phyloP scores from a whole-genome alignment of 2,797 vertebrate species.

The Ammospiza maritima region DNA sequence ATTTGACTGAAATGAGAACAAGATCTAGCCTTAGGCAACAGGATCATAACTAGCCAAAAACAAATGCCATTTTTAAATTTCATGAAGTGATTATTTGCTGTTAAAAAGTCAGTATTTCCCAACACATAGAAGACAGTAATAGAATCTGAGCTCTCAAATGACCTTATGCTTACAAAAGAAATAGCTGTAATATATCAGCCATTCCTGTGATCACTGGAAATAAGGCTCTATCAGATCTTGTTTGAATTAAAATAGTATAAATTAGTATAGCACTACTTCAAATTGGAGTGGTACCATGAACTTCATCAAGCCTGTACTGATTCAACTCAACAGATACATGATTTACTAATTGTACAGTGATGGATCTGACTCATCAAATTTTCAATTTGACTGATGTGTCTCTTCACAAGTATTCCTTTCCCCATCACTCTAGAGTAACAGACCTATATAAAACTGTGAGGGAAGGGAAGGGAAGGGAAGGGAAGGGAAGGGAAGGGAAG shows the following conservation, averaged over 20 bases:
- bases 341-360: slow-evolving; percentile 43
- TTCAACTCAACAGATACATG: not conserved
- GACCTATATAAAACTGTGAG: not conserved
- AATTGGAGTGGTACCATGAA: not conserved
- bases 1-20: slow-evolving; percentile 69
- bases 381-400: not conserved
- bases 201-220: slow-evolving; percentile 20
- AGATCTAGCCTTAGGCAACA: slow-evolving; percentile 60
- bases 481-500: not conserved
- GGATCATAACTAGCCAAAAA: slow-evolving; percentile 64
- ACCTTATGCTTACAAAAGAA: slow-evolving; percentile 58
- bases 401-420: not conserved
- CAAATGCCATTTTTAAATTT: slow-evolving; percentile 67
- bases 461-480: not conserved
- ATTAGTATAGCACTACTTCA: not conserved
- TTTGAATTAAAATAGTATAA: slow-evolving; percentile 41
- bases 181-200: slow-evolving; percentile 37
- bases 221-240: slow-evolving; percentile 14
- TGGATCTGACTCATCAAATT: slow-evolving; percentile 9
- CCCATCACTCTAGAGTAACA: not conserved
- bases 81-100: slow-evolving; percentile 65
- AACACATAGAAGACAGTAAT: slow-evolving; percentile 52
- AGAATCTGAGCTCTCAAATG: slow-evolving; percentile 50
- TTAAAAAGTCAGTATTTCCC: slow-evolving; percentile 62
- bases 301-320: not conserved